These are phyloP conservation scores for Catostomus latipinnis DNA, from an alignment of 2,797 vertebrate genomes.

Conservation along the genomic window DNA sequence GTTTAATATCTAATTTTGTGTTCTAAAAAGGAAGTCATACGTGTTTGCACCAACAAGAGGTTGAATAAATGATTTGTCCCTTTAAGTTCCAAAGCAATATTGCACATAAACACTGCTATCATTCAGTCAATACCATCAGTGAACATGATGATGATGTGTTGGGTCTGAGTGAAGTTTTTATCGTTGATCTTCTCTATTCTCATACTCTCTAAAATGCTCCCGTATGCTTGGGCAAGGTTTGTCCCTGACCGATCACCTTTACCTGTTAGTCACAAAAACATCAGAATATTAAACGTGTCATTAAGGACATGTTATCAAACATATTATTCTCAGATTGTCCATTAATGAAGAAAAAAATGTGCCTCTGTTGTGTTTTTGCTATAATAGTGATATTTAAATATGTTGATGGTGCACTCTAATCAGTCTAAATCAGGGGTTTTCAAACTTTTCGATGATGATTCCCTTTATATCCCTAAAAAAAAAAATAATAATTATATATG, in stretches of 20 bases:
- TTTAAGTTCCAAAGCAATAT: too few species aligned
- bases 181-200: slow-evolving; percentile 1
- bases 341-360: not conserved
- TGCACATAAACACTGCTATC: not conserved
- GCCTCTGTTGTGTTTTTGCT: not conserved
- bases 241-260: slow-evolving; percentile 53
- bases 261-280: slow-evolving; percentile 34
- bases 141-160: slow-evolving; percentile 61
- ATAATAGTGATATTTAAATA: not conserved
- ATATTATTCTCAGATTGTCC: not conserved
- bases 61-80: too few species aligned
- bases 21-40: too few species aligned
- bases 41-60: too few species aligned
- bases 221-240: slow-evolving; percentile 51
- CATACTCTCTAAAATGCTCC: slow-evolving; percentile 37
- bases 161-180: slow-evolving; percentile 30
- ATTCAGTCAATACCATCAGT: slow-evolving; percentile 57
- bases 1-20: too few species aligned
- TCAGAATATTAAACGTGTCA: not conserved
- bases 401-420: too few species aligned
- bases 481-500: too few species aligned
- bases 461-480: too few species aligned
- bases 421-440: too few species aligned
- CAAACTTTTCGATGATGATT: too few species aligned
- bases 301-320: not conserved